phyloP scores from a whole-genome alignment of 64 coral and sea anemone species.

The Trachythela sp. region DNA sequence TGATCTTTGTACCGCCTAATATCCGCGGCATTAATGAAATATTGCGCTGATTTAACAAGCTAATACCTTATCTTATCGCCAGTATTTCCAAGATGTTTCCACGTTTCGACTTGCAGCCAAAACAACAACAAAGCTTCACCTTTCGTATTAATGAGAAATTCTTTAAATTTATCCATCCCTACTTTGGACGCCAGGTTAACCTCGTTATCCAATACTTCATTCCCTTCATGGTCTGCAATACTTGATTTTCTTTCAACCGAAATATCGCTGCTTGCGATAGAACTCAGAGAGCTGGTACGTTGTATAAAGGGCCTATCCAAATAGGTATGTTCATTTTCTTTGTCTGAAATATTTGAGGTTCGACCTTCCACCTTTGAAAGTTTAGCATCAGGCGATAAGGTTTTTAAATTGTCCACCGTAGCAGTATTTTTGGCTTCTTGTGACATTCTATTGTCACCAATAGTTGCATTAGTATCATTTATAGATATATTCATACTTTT shows the following conservation, averaged over 20 bases:
- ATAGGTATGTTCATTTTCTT: too few relatives aligned
- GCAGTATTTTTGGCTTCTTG: too few relatives aligned
- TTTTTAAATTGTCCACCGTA: too few relatives aligned
- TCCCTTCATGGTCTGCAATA: not conserved
- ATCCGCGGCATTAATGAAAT: not conserved
- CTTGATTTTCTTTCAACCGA: not conserved
- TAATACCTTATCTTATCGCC: not conserved
- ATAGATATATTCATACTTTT: too few relatives aligned
- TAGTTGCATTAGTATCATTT: too few relatives aligned
- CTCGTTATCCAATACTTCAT: not conserved
- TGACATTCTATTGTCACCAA: too few relatives aligned
- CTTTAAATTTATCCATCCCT: conserved; percentile 11
- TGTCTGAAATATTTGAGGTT: too few relatives aligned
- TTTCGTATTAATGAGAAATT: not conserved
- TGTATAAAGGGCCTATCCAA: too few relatives aligned
- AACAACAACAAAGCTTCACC: conserved; percentile 8
- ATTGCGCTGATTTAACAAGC: too few relatives aligned
- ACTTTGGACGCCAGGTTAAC: not conserved
- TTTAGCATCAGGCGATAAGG: too few relatives aligned
- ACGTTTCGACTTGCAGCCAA: not conserved
- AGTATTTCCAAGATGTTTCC: not conserved
- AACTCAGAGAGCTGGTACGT: not conserved
- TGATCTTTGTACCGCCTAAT: not conserved
- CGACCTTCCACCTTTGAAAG: too few relatives aligned
- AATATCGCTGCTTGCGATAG: not conserved